Percentiles rank a stretch among this genome's conserved stretches.
Conservation (phyloP, 2,113 vertebrate species). For the Phyllostomus hastatus region DNA sequence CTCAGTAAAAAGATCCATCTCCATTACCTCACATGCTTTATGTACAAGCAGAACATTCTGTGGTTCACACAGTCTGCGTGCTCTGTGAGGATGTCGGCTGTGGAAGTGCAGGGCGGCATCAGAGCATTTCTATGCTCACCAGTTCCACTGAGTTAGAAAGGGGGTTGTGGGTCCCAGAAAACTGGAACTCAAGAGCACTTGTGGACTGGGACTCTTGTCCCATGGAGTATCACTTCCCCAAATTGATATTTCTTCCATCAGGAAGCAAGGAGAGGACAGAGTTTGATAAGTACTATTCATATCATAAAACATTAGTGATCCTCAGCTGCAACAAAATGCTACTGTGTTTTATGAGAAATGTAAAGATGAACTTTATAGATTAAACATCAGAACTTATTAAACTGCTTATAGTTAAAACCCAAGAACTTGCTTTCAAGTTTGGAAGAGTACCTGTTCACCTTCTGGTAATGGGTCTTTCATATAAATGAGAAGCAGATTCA, state of each 20-base stretch:
- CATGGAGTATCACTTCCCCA: background rate
- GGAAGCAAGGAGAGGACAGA: background rate
- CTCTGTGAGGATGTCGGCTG: background rate
- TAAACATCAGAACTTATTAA: slow-evolving; percentile 17
- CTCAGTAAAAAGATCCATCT: background rate
- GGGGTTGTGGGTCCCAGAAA: background rate
- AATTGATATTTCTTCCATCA: background rate
- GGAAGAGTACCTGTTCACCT: background rate
- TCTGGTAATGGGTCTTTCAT: slow-evolving; percentile 48
- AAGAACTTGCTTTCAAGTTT: slow-evolving; percentile 43
- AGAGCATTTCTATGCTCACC: background rate
- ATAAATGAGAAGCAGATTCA: slow-evolving; percentile 55
- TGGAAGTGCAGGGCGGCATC: background rate
- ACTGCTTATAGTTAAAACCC: background rate
- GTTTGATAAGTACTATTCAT: background rate
- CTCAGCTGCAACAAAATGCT: background rate
- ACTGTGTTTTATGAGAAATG: background rate
- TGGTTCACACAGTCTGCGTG: background rate
- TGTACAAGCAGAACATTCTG: background rate
- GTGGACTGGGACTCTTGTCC: no score
- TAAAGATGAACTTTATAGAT: background rate
- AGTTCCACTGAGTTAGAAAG: background rate
- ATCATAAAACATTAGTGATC: background rate
- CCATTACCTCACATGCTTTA: background rate
- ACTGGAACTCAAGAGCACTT: background rate